These are phyloP conservation scores for Liopterus haemorrhoidalis DNA, from an alignment of 2,888 invertebrate genomes.

Conservation along the genomic window DNA sequence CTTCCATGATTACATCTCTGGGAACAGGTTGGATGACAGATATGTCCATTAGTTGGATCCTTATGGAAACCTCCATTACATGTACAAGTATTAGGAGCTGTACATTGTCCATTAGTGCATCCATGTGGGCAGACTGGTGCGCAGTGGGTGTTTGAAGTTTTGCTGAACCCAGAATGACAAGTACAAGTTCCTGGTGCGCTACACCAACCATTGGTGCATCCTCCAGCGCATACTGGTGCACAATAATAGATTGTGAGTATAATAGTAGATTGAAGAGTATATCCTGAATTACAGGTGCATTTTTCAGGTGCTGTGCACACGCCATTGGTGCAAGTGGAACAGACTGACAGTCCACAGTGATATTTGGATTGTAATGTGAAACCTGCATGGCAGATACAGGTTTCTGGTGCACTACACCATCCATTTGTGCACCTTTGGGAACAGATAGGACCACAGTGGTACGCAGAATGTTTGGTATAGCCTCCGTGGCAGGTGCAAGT, in stretches of 20 bases:
- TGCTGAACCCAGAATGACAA: slow-evolving; percentile 45
- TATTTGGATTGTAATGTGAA: slow-evolving; percentile 12
- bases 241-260: slow-evolving; percentile 29
- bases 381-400: slow-evolving; percentile 29
- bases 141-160: slow-evolving; percentile 32
- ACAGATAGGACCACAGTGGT: slow-evolving; percentile 49
- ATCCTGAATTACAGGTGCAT: slow-evolving; percentile 42
- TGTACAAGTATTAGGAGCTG: slow-evolving; percentile 66
- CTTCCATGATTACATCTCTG: slow-evolving; percentile 45
- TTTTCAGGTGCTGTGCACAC: slow-evolving; percentile 19
- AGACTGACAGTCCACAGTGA: too few species aligned
- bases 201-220: slow-evolving; percentile 25
- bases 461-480: neutral
- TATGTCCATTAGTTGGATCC: slow-evolving; percentile 47
- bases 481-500: slow-evolving; percentile 45
- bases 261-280: slow-evolving; percentile 21
- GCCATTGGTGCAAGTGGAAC: slow-evolving; percentile 44
- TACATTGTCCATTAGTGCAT: slow-evolving; percentile 67
- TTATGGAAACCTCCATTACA: slow-evolving; percentile 65
- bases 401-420: slow-evolving; percentile 34
- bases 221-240: slow-evolving; percentile 21
- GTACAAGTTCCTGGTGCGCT: slow-evolving; percentile 45
- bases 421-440: slow-evolving; percentile 45
- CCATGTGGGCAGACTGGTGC: slow-evolving; percentile 59
- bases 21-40: slow-evolving; percentile 42